phyloP scores from a whole-genome alignment of 2,113 vertebrate species.

The Ceyx cyanopectus region DNA sequence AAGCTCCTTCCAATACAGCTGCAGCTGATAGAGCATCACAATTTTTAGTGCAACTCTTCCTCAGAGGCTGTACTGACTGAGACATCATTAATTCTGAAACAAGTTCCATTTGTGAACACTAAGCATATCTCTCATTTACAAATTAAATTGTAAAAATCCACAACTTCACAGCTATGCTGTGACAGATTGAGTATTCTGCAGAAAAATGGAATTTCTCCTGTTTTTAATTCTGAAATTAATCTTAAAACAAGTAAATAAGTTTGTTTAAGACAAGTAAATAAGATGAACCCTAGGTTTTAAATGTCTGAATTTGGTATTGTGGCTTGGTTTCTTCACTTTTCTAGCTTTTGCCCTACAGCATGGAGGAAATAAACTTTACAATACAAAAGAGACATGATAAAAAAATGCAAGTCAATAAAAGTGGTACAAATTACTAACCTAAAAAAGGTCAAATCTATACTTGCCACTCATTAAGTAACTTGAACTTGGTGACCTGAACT shows the following conservation, averaged over 20 bases:
- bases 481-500: neutral
- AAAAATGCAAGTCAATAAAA: neutral
- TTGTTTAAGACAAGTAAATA: neutral
- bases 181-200: neutral
- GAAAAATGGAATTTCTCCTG: neutral
- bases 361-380: neutral
- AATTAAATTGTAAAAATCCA: neutral
- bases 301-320: neutral
- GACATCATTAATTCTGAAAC: neutral
- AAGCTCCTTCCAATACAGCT: neutral
- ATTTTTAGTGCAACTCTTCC: neutral
- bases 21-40: neutral
- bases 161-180: neutral
- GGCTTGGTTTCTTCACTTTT: neutral
- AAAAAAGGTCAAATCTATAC: neutral
- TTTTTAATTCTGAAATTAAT: too few species aligned
- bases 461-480: neutral
- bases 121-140: neutral
- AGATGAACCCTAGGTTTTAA: neutral
- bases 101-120: neutral
- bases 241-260: neutral
- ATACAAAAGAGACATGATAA: neutral
- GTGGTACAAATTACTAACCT: neutral
- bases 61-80: neutral
- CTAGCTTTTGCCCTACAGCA: neutral